Percentiles rank a stretch among this genome's conserved stretches.
phyloP scores from a whole-genome alignment of 2,888 invertebrate species.

The Rhingia rostrata region DNA sequence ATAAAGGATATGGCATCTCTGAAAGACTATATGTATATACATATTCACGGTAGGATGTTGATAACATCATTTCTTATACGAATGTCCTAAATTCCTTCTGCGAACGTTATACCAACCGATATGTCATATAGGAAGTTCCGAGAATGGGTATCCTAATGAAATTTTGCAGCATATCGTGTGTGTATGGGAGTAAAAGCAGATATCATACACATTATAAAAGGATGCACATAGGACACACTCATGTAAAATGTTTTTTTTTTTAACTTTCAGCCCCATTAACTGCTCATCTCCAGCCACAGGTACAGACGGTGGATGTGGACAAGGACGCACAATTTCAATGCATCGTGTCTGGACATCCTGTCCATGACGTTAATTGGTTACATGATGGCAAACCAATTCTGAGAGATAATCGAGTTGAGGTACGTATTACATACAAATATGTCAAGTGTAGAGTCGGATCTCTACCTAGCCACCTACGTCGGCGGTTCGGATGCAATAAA shows the following conservation, averaged over 20 bases:
- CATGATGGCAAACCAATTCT: conserved; percentile 89
- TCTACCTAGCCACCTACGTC: conserved; percentile 7
- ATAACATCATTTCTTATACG: not conserved
- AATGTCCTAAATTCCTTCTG: conserved; percentile 27
- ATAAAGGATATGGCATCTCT: conserved; percentile 50
- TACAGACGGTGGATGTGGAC: conserved; percentile 91
- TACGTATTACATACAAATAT: conserved; percentile 82
- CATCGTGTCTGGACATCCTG: conserved; percentile 93
- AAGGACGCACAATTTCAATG: conserved; percentile 94
- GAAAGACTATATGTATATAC: not conserved
- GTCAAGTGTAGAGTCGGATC: not conserved
- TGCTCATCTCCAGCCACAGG: conserved; percentile 91
- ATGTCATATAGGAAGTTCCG: no score
- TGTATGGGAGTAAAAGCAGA: conserved; percentile 1
- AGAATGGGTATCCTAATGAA: conserved; percentile 50
- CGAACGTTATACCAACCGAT: conserved; percentile 2
- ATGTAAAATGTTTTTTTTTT: conserved; percentile 29
- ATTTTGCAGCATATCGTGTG: conserved; percentile 41
- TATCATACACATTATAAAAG: not conserved
- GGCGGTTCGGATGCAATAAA: conserved; percentile 5
- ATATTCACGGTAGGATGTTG: not conserved
- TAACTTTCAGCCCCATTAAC: conserved; percentile 88
- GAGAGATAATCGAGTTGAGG: conserved; percentile 85
- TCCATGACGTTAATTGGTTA: conserved; percentile 90
- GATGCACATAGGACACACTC: not conserved